Percentiles rank a stretch among this genome's conserved stretches.
Conservation (phyloP, 53 echinoderm and acorn worm species). For the Temnopleurus reevesii region DNA sequence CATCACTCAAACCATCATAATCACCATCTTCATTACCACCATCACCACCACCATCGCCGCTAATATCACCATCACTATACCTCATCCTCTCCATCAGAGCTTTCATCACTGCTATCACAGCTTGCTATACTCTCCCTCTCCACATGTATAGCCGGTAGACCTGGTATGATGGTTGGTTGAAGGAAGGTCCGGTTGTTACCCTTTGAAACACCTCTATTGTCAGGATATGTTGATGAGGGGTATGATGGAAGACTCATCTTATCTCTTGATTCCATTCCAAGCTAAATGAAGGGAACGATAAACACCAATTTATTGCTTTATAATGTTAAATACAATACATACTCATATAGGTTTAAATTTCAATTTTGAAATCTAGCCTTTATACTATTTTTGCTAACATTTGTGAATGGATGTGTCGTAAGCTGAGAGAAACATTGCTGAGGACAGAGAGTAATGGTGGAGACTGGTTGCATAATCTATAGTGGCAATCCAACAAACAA, state of each 20-base stretch:
- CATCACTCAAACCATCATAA: too few species aligned
- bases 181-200: slow-evolving; percentile 14
- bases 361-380: too few species aligned
- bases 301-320: too few species aligned
- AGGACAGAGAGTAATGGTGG: too few species aligned
- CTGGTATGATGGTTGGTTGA: slow-evolving; percentile 51
- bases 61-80: not conserved
- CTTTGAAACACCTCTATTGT: not conserved
- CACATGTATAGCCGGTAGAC: slow-evolving; percentile 43
- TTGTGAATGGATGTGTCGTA: too few species aligned
- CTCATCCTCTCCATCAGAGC: slow-evolving; percentile 57
- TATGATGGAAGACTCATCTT: slow-evolving; percentile 46
- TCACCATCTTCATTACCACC: not conserved
- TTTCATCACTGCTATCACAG: slow-evolving; percentile 59
- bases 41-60: not conserved
- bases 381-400: too few species aligned
- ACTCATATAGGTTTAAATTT: too few species aligned
- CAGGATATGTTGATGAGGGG: not conserved
- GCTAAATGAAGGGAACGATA: not conserved
- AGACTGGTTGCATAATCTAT: too few species aligned
- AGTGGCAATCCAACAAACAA: too few species aligned
- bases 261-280: slow-evolving; percentile 44
- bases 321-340: too few species aligned
- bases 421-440: too few species aligned
- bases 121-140: slow-evolving; percentile 57